Evolutionary conservation across 2,888 invertebrate genomes (phyloP).

Genomic region (Plagiodera versicolora): DNA sequence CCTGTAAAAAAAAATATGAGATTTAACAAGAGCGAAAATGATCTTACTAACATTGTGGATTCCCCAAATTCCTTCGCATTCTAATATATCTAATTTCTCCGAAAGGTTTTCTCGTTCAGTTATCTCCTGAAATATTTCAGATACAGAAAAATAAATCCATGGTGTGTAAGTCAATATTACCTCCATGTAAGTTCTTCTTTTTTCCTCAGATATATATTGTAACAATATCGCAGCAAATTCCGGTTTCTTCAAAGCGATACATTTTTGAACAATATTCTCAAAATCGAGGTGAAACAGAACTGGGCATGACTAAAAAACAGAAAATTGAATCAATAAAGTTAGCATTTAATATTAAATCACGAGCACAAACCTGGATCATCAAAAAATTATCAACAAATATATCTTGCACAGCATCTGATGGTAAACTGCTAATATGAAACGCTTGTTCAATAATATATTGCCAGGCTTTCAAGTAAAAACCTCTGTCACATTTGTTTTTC

Average conservation of each 20-base stretch:
- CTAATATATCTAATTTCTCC: conserved; percentile 14
- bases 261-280: conserved; percentile 39
- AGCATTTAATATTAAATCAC: no score
- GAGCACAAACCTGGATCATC: conserved; percentile 41
- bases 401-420: conserved; percentile 28
- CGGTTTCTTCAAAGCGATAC: conserved; percentile 33
- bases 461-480: conserved; percentile 47
- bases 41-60: conserved; percentile 13
- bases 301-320: conserved; percentile 46
- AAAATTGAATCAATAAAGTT: conserved; percentile 10
- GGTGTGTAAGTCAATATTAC: conserved; percentile 17
- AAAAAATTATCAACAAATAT: conserved; percentile 38
- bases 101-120: background rate
- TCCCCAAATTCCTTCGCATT: conserved; percentile 21
- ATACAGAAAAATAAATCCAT: background rate
- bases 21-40: no score
- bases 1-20: background rate
- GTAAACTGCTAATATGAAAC: conserved; percentile 28
- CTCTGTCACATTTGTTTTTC: conserved; percentile 38
- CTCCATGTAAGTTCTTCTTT: conserved; percentile 22
- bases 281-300: conserved; percentile 43
- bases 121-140: conserved; percentile 11
- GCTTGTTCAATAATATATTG: conserved; percentile 41
- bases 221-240: conserved; percentile 42
- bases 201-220: conserved; percentile 40